Evolutionary conservation across 2,797 vertebrate genomes (phyloP), one percentile per base, ranked within the genome.

Genomic region (Mus minutoides): DNA sequence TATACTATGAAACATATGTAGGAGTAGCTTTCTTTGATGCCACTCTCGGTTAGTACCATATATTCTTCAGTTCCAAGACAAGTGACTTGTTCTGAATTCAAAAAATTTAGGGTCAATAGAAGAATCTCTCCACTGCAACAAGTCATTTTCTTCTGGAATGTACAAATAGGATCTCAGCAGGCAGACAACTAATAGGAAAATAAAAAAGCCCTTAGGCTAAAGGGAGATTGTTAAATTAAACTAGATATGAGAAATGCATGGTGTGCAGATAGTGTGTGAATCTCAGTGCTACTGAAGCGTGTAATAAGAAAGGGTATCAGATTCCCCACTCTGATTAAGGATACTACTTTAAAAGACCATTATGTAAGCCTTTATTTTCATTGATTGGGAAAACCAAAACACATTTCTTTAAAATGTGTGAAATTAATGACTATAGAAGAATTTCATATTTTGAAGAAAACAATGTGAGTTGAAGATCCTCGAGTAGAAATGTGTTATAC

Each of bases 171-270:
- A 76, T 83, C n/a, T 84, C 71, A 79, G 75, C 62, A 95, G 31
- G 86, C 62, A 1, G 37, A 22, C n/a, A 87, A 77, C 67, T 89
- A 31, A 62, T 92, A 80, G 34, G 14, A 34, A 54, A 78, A 85
- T 26, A 67, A 64, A 86, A 49, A 87, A 75, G 21, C 0, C 71
- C 67, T 84, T 71, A 71, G 83, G 52, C 40, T 87, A 95, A 80
- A 64, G 3, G 52, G 3, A 94, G n/a, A 3, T 89, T 94, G 78
- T 14, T 21, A 96, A 97, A 94, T 92, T 89, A 93, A 94, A 89
- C 7, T 87, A 46, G 46, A 12, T 77, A 75, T 90, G 91, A 94
- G 69, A 93, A 92, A 92, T 26, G 77, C 8, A 54, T 1, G 56
- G 71, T 31, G 12, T 13, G 54, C 73, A 86, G 40, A 5, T 95